phyloP scores from a whole-genome alignment of 2,888 invertebrate species.

The Aporophyla lueneburgensis region DNA sequence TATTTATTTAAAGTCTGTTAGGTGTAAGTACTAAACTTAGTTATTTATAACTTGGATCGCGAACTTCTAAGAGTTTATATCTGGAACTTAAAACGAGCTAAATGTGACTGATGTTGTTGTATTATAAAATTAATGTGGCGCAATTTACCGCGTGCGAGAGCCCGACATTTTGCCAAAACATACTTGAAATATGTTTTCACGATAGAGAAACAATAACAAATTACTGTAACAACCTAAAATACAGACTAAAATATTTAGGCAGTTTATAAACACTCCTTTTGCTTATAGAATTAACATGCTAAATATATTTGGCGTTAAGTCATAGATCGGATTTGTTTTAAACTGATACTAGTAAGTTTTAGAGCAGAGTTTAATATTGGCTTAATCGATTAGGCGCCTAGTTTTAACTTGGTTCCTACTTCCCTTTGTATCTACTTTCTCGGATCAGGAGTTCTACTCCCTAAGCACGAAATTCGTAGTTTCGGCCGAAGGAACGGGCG shows the following conservation, averaged over 20 bases:
- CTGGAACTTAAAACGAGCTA: slow-evolving; percentile 60
- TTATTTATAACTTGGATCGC: slow-evolving; percentile 58
- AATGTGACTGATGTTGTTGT: slow-evolving; percentile 64
- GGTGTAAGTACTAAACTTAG: slow-evolving; percentile 50
- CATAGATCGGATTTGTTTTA: slow-evolving; percentile 31
- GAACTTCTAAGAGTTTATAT: slow-evolving; percentile 65
- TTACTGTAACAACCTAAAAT: slow-evolving; percentile 46
- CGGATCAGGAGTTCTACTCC: neutral
- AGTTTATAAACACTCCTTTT: slow-evolving; percentile 39
- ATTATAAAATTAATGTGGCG: slow-evolving; percentile 65
- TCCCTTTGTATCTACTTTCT: neutral
- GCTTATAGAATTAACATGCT: slow-evolving; percentile 41
- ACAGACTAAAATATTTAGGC: slow-evolving; percentile 45
- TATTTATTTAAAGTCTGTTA: slow-evolving; percentile 61
- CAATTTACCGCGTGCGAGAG: slow-evolving; percentile 56
- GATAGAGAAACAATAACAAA: slow-evolving; percentile 61
- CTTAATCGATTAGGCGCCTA: neutral
- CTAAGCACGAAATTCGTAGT: no score
- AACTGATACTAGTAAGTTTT: slow-evolving; percentile 13
- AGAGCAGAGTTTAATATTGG: neutral
- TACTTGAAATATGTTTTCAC: slow-evolving; percentile 53
- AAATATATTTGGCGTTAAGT: slow-evolving; percentile 31
- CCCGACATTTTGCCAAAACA: slow-evolving; percentile 61
- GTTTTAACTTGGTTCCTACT: slow-evolving; percentile 2
- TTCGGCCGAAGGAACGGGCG: no score